phyloP scores from a whole-genome alignment of 2,888 invertebrate species.

The Nudaria mundana region DNA sequence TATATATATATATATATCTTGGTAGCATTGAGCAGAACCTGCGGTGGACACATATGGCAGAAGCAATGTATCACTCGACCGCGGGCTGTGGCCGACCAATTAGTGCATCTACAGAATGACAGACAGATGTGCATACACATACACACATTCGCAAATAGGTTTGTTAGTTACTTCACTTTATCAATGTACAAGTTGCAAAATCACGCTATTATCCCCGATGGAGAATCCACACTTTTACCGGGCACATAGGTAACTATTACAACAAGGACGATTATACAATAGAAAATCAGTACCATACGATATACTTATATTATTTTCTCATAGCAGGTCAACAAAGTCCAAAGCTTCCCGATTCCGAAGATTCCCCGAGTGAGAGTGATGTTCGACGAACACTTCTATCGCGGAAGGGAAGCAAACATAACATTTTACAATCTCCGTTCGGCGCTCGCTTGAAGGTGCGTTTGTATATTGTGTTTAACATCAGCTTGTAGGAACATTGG shows the following conservation, averaged over 20 bases:
- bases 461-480: slow-evolving; percentile 24
- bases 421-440: slow-evolving; percentile 40
- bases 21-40: slow-evolving; percentile 15
- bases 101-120: slow-evolving; percentile 20
- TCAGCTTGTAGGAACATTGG: slow-evolving; percentile 7
- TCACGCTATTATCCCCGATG: too few species aligned
- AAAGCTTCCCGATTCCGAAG: too few species aligned
- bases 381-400: slow-evolving; percentile 21
- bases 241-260: too few species aligned
- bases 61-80: slow-evolving; percentile 28
- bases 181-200: too few species aligned
- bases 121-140: too few species aligned
- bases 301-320: not conserved
- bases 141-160: not conserved
- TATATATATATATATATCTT: too few species aligned
- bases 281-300: too few species aligned
- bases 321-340: not conserved
- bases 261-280: too few species aligned
- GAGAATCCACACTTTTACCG: too few species aligned
- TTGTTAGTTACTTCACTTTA: too few species aligned
- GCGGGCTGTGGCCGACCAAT: slow-evolving; percentile 32
- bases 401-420: slow-evolving; percentile 30
- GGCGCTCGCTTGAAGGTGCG: slow-evolving; percentile 26
- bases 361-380: too few species aligned
- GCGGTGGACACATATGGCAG: slow-evolving; percentile 21